A percentile compares a stretch with the other conserved stretches of the same genome.
Evolutionary conservation across 2,797 vertebrate genomes (phyloP).

Genomic region (Leucoraja ocellata): DNA sequence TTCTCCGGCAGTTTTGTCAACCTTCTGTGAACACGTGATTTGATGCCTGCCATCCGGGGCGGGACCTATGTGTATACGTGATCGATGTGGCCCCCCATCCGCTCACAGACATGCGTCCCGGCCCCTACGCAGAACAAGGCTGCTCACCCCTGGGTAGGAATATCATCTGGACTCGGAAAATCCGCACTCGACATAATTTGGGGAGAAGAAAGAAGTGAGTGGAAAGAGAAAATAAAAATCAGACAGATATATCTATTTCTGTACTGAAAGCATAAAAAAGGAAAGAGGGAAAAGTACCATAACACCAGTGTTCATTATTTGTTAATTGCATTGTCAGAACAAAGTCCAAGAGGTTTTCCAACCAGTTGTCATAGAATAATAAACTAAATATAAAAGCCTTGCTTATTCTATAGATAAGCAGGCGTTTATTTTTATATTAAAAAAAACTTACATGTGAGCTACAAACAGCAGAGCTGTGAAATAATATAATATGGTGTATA

Average conservation of each 20-base stretch:
- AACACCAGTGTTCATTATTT: not conserved
- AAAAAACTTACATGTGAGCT: not conserved
- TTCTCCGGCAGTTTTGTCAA: too few species aligned
- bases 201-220: conserved; percentile 42
- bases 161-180: conserved; percentile 50
- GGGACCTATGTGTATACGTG: too few species aligned
- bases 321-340: not conserved
- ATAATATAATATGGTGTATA: not conserved
- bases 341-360: not conserved
- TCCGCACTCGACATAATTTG: conserved; percentile 54
- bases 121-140: too few species aligned
- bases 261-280: not conserved
- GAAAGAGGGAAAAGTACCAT: too few species aligned
- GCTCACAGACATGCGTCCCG: too few species aligned
- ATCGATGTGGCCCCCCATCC: too few species aligned
- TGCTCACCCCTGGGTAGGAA: too few species aligned
- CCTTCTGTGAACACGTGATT: too few species aligned
- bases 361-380: not conserved
- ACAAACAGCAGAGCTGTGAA: not conserved
- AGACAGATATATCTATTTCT: not conserved
- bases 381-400: not conserved
- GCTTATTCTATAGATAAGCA: not conserved
- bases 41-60: too few species aligned
- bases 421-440: too few species aligned
- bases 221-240: conserved; percentile 39